phyloP scores from a whole-genome alignment of 2,888 invertebrate genomes.

The Lasioglossum morio region DNA sequence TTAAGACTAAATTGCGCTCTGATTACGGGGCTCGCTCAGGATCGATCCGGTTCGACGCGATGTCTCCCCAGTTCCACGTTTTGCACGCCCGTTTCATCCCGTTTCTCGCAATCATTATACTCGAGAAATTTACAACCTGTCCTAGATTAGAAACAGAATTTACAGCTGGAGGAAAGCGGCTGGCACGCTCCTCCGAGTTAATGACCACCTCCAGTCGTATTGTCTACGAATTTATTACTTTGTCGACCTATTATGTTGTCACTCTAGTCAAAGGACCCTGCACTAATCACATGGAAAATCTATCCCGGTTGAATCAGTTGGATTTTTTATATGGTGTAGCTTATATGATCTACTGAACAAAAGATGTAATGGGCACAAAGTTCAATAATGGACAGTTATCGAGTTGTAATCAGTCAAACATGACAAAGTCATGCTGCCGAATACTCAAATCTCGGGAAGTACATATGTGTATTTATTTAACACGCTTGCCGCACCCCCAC shows the following conservation, averaged over 20 bases:
- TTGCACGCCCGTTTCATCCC: background rate
- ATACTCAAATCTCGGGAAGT: too few relatives aligned
- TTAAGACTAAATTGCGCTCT: constrained; percentile 70
- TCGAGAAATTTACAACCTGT: background rate
- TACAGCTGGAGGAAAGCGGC: background rate
- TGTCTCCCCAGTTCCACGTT: background rate
- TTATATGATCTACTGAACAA: too few relatives aligned
- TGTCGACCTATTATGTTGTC: background rate
- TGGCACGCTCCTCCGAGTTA: background rate
- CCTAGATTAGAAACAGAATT: constrained; percentile 6
- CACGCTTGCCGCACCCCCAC: too few relatives aligned
- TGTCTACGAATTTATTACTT: background rate
- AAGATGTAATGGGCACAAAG: too few relatives aligned
- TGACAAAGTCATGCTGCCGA: too few relatives aligned
- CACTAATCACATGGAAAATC: too few relatives aligned
- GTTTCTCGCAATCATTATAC: background rate
- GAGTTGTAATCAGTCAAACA: too few relatives aligned
- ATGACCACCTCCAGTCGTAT: background rate
- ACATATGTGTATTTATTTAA: too few relatives aligned
- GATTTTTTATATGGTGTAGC: too few relatives aligned
- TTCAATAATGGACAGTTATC: too few relatives aligned
- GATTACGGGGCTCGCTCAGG: constrained; percentile 44
- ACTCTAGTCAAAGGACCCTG: too few relatives aligned
- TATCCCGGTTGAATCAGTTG: too few relatives aligned
- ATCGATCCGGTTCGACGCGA: background rate